Conservation (phyloP, 2,888 invertebrate genomes). For the Theretra japonica region DNA sequence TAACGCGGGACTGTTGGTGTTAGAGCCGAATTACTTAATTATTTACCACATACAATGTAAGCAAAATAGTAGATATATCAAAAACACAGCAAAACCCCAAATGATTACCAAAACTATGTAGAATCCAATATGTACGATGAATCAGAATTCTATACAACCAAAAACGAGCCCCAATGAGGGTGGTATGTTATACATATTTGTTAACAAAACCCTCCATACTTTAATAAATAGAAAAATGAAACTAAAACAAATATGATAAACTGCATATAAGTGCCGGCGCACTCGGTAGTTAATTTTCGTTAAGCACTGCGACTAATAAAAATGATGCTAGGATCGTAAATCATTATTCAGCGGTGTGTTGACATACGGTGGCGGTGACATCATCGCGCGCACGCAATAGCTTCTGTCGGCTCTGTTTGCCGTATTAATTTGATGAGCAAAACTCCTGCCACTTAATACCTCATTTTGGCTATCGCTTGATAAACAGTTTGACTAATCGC, state of each 20-base stretch:
- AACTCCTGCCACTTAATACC: constrained; percentile 48
- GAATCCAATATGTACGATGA: too few species aligned
- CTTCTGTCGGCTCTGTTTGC: constrained; percentile 52
- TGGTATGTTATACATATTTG: too few species aligned
- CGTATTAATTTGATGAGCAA: constrained; percentile 58
- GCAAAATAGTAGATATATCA: too few species aligned
- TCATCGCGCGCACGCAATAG: constrained; percentile 53
- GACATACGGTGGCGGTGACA: constrained; percentile 64
- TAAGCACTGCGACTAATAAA: constrained; percentile 26
- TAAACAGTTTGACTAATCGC: constrained; percentile 38
- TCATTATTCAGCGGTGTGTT: constrained; percentile 50
- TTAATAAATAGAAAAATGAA: too few species aligned
- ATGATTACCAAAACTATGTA: too few species aligned
- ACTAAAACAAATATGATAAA: not conserved
- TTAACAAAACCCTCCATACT: too few species aligned
- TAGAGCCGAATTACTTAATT: not conserved
- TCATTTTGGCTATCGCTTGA: constrained; percentile 48
- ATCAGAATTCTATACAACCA: not conserved
- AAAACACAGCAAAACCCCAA: too few species aligned
- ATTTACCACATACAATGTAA: not conserved
- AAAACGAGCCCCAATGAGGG: too few species aligned
- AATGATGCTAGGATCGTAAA: constrained; percentile 44
- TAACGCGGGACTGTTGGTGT: not conserved
- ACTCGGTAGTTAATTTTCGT: constrained; percentile 1
- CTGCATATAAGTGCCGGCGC: not conserved